Conservation (phyloP, 2,888 invertebrate species). For the Lithophane socia region DNA sequence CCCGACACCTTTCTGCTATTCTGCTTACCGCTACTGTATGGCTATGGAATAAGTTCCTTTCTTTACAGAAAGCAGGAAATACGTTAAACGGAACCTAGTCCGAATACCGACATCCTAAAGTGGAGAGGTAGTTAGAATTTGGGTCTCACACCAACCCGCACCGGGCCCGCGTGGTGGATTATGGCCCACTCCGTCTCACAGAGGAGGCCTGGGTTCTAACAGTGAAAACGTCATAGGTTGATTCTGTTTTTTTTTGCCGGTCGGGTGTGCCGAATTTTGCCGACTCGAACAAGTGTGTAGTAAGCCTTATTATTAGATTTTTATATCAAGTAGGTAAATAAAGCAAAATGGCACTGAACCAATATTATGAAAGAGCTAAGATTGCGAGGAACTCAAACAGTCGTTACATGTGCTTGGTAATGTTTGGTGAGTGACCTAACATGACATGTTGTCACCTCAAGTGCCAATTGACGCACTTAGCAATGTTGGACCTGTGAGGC, state of each 20-base stretch:
- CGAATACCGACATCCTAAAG: background rate
- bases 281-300: too few relatives aligned
- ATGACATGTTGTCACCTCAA: slow-evolving; percentile 28
- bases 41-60: background rate
- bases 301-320: too few relatives aligned
- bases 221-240: background rate
- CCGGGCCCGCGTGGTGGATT: background rate
- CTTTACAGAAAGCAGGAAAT: background rate
- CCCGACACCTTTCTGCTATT: slow-evolving; percentile 15
- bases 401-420: slow-evolving; percentile 1
- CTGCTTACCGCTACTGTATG: background rate
- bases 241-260: too few relatives aligned
- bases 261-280: too few relatives aligned
- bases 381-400: slow-evolving; percentile 11
- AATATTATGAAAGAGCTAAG: background rate
- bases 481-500: slow-evolving; percentile 26
- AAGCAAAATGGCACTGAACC: background rate
- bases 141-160: background rate
- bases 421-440: slow-evolving; percentile 33
- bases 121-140: background rate
- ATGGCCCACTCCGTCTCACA: background rate
- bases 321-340: background rate
- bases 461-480: slow-evolving; percentile 43
- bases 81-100: background rate
- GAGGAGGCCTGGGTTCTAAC: background rate